Evolutionary conservation across 2,888 invertebrate species (phyloP).

Genomic region (Ormyrus nitidulus): DNA sequence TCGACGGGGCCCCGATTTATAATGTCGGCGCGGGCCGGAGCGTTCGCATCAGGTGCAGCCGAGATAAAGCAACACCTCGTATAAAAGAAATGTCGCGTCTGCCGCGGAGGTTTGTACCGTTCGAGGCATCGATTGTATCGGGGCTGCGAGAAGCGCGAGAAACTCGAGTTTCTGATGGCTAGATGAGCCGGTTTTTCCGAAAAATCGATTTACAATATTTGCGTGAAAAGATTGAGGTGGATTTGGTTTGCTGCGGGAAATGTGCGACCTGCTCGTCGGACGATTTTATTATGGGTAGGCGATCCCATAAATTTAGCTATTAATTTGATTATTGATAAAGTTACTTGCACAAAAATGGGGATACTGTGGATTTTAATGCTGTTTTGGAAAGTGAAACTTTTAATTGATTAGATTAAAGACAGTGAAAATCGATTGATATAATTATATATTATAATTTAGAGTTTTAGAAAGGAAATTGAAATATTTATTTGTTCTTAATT

Average conservation of each 20-base stretch:
- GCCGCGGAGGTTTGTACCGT: background rate
- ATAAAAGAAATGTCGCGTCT: slow-evolving; percentile 8
- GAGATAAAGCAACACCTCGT: background rate
- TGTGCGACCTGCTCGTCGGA: background rate
- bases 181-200: background rate
- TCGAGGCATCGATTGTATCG: background rate
- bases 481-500: slow-evolving; percentile 12
- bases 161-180: too few relatives aligned
- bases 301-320: too few relatives aligned
- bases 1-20: slow-evolving; percentile 29
- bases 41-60: background rate
- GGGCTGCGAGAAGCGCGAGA: too few relatives aligned
- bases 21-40: background rate
- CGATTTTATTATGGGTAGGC: too few relatives aligned
- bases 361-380: too few relatives aligned
- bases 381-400: too few relatives aligned
- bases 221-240: slow-evolving; percentile 6
- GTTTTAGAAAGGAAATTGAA: background rate
- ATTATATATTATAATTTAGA: background rate
- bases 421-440: background rate
- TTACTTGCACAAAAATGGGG: too few relatives aligned
- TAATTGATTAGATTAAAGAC: too few relatives aligned
- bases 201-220: background rate
- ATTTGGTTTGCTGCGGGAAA: background rate
- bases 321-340: too few relatives aligned